These are phyloP conservation scores for Sinocyclocheilus maitianheensis DNA, from an alignment of 2,113 vertebrate species.

Conservation along the genomic window DNA sequence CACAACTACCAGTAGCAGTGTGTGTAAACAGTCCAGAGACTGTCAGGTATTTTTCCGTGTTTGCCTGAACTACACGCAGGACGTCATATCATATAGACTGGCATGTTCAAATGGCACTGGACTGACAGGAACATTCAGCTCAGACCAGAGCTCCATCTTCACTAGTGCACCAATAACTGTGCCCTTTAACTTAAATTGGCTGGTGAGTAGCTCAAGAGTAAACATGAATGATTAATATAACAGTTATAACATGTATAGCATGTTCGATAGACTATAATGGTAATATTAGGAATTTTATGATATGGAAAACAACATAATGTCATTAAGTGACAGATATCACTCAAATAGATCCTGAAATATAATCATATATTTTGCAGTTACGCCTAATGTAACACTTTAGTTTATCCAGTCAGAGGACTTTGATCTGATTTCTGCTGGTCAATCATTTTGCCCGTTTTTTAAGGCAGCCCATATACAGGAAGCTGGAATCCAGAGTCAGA, in stretches of 20 bases:
- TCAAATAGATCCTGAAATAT: neutral
- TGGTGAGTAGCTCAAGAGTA: neutral
- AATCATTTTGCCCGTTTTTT: neutral
- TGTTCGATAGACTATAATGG: neutral
- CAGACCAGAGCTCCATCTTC: neutral
- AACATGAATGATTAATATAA: neutral
- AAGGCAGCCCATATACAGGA: neutral
- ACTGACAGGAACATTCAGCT: neutral
- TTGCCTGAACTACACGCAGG: neutral
- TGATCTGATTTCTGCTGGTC: neutral
- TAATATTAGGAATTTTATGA: too few relatives aligned
- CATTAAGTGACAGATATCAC: neutral
- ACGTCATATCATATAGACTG: neutral
- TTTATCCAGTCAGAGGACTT: neutral
- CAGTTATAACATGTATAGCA: neutral
- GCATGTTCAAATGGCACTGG: neutral
- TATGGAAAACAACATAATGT: neutral
- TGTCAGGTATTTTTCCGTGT: neutral
- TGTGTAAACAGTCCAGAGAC: neutral
- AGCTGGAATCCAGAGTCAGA: neutral
- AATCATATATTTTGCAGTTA: neutral
- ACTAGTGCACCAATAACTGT: neutral
- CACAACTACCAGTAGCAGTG: neutral
- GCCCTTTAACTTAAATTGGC: neutral
- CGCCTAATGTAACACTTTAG: neutral